phyloP scores from a whole-genome alignment of 2,797 vertebrate genomes.

The Synanceia verrucosa region DNA sequence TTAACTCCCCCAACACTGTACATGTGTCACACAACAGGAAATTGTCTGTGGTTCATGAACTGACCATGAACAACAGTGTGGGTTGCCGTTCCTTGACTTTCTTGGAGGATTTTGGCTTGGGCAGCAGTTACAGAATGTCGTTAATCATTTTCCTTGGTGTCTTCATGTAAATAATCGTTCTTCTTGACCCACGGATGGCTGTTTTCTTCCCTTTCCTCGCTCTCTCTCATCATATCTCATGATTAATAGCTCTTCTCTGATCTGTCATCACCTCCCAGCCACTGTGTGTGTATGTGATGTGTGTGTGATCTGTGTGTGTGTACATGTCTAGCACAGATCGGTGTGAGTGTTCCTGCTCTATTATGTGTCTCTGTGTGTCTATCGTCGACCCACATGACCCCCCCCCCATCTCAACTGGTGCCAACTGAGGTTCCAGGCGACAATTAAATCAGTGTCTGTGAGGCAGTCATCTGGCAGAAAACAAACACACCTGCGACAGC shows the following conservation, averaged over 20 bases:
- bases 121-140: no score
- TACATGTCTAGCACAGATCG: neutral
- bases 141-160: neutral
- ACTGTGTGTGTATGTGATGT: neutral
- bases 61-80: no score
- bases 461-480: constrained; percentile 56
- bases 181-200: neutral
- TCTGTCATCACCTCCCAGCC: constrained; percentile 16
- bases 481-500: constrained; percentile 61
- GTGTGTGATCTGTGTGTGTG: neutral
- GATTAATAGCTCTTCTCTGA: constrained; percentile 42
- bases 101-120: no score
- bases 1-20: no score
- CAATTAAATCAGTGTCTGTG: constrained; percentile 49
- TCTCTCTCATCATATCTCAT: constrained; percentile 1
- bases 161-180: neutral
- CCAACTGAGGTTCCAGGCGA: constrained; percentile 36
- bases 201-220: neutral
- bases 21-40: no score
- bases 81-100: no score
- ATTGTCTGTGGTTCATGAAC: no score
- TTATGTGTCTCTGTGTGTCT: neutral
- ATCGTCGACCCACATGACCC: constrained; percentile 17
- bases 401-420: constrained; percentile 29
- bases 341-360: neutral